Base-by-base conservation (phyloP, 2,113 vertebrate genomes). In the Rattus norvegicus region DNA sequence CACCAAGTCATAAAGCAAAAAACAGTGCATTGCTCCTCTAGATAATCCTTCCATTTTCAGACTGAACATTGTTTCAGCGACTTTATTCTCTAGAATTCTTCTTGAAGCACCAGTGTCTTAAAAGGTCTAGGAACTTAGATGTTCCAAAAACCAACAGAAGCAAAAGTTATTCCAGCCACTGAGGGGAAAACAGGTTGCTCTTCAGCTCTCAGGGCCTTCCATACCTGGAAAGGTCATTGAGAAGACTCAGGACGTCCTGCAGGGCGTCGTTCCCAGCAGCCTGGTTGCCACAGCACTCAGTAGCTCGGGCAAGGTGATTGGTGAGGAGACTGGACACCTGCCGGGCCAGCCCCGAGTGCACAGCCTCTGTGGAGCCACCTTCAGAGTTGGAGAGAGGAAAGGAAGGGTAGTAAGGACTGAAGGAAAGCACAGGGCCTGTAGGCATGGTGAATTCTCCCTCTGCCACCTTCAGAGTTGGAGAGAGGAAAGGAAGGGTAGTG, bases 291-390 rank as follows among this genome's bases (percentile, higher is more conserved):
- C 99, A 99, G 96, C 99, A 99, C 97, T 99, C 99, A 0, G 99
- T 99, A 1, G 99, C 99, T 90, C 99, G 99, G 61, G 99, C 99
- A 30, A 99, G 98, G 95, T 99, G 99, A 98, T 99, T 99, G 65
- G 99, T 99, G 73, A 99, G 98, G 90, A 99, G 99, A 95, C 99
- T 99, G 97, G 99, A 99, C 90, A 99, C 99, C 98, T 99, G 99
- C 22, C 99, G 99, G 67, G 99, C 99, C 97, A 99, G 98, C 39
- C 99, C 99, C 0, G 99, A 99, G 98, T 99, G 99, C 94, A 99
- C 99, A 0, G 99, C 99, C 49, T 99, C 99, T 2, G 99, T 99
- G 49, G 99, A 99, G 30, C 99, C 99, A 8, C 99, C 99, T 99
- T 83, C 39, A 92, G 79, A 92, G 79, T 28, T 0, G 39, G 56